phyloP scores from a whole-genome alignment of 1,140 invertebrate species.

The Pseudachorutes palmiensis region DNA sequence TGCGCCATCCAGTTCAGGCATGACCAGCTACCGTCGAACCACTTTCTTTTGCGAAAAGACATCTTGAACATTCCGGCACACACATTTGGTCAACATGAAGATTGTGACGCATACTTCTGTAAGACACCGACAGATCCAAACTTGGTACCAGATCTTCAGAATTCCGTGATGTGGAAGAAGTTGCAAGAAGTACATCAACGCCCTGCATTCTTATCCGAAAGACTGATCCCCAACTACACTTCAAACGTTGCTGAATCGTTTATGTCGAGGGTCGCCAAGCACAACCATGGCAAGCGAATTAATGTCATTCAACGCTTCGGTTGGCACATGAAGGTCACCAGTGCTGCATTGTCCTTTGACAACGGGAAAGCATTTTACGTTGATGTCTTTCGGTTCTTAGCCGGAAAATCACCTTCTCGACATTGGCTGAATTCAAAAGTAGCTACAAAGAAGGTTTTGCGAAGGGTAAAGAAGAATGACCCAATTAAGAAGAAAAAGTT shows the following conservation, averaged over 20 bases:
- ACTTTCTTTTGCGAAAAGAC: slow-evolving; percentile 22
- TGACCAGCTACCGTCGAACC: slow-evolving; percentile 10
- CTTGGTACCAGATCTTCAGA: background rate
- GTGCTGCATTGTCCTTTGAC: background rate
- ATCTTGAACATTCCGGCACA: slow-evolving; percentile 23
- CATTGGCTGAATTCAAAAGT: background rate
- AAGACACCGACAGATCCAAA: background rate
- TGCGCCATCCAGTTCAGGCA: background rate
- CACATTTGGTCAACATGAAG: background rate
- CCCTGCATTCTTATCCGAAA: slow-evolving; percentile 17
- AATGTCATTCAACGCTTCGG: slow-evolving; percentile 38
- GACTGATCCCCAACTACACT: slow-evolving; percentile 39
- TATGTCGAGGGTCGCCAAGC: slow-evolving; percentile 41
- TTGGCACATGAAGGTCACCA: slow-evolving; percentile 30
- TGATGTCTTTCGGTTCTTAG: background rate
- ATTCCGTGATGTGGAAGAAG: background rate
- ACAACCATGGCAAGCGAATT: slow-evolving; percentile 42
- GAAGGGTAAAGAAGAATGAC: background rate
- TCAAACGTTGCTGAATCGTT: slow-evolving; percentile 44
- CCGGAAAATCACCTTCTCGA: background rate
- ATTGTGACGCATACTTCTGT: slow-evolving; percentile 10
- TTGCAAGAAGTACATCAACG: background rate
- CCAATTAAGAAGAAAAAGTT: background rate
- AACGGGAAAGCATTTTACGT: background rate
- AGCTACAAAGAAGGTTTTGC: background rate